Evolutionary conservation across 2,113 vertebrate genomes (phyloP).

Genomic region (Atlantisia rogersi): DNA sequence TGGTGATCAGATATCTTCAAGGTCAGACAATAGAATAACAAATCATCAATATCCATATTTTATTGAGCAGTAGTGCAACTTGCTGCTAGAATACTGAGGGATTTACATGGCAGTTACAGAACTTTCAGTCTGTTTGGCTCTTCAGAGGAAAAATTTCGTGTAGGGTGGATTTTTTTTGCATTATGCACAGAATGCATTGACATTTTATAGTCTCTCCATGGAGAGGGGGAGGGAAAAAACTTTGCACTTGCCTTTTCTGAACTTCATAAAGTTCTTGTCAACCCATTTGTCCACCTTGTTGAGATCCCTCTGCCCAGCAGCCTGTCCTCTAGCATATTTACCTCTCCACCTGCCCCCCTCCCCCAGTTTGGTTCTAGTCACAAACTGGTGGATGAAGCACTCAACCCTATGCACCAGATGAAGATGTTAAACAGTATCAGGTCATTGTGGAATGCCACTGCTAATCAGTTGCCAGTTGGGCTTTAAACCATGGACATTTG

Average conservation of each 20-base stretch:
- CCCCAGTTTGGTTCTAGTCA: not conserved
- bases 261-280: not conserved
- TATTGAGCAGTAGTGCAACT: not conserved
- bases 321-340: not conserved
- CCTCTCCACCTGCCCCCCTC: not conserved
- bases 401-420: not conserved
- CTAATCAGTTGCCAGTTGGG: not conserved
- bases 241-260: not conserved
- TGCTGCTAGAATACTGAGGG: not conserved
- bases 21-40: constrained; percentile 52
- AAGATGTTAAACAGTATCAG: not conserved
- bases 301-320: not conserved
- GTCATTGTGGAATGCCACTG: not conserved
- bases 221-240: not conserved
- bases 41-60: constrained; percentile 36
- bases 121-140: not conserved
- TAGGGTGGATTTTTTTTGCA: not conserved
- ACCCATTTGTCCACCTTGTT: not conserved
- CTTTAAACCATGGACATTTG: not conserved
- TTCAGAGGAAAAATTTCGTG: not conserved
- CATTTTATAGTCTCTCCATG: not conserved
- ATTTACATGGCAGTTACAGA: not conserved
- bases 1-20: constrained; percentile 2
- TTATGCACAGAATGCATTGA: not conserved
- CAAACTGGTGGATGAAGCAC: not conserved